phyloP scores from a whole-genome alignment of 2,888 invertebrate genomes.

The Acrobasis repandana region DNA sequence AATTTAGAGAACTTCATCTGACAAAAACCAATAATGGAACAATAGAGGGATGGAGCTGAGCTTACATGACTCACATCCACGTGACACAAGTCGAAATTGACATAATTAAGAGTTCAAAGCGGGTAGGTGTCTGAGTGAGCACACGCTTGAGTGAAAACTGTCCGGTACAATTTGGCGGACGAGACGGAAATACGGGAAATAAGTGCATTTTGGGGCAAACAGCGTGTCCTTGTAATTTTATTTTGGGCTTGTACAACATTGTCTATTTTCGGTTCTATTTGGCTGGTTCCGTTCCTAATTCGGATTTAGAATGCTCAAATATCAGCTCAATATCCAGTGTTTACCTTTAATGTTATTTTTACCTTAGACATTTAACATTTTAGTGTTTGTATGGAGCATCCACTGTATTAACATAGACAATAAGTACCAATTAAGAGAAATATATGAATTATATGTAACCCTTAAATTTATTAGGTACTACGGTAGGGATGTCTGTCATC shows the following conservation, averaged over 20 bases:
- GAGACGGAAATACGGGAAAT: slow-evolving; percentile 47
- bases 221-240: slow-evolving; percentile 28
- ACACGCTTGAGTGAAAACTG: slow-evolving; percentile 50
- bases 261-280: slow-evolving; percentile 7
- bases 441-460: no score
- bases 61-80: slow-evolving; percentile 37
- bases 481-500: no score
- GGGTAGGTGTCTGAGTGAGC: slow-evolving; percentile 41
- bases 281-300: background rate
- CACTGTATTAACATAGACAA: no score
- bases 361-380: no score
- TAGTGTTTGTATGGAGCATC: no score
- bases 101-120: slow-evolving; percentile 63
- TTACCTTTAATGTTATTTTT: no score
- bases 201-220: slow-evolving; percentile 28
- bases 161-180: slow-evolving; percentile 57
- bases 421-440: no score
- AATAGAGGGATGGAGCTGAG: slow-evolving; percentile 33
- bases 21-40: slow-evolving; percentile 3
- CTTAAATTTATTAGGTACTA: no score
- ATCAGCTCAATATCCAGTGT: background rate
- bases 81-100: slow-evolving; percentile 51
- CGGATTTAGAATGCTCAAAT: background rate
- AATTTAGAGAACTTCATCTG: background rate
- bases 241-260: slow-evolving; percentile 6